A percentile compares a stretch with the other conserved stretches of the same genome.
phyloP scores from a whole-genome alignment of 2,113 vertebrate genomes.

The Atractosteus spatula region DNA sequence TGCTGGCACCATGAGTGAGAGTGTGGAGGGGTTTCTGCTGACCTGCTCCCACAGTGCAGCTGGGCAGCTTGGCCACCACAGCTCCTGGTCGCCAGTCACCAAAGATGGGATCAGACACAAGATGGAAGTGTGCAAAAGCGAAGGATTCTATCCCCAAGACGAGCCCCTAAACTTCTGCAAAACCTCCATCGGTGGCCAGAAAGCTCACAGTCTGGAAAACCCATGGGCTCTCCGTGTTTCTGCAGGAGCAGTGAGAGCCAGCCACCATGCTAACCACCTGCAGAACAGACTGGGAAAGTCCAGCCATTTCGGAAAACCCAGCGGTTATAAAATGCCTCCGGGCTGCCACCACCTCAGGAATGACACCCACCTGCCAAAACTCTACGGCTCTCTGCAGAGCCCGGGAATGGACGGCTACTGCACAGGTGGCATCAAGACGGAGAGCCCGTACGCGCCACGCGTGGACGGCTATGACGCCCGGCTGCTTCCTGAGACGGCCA shows the following conservation, averaged over 20 bases:
- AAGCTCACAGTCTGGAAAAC: slow-evolving; percentile 50
- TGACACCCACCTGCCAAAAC: slow-evolving; percentile 58
- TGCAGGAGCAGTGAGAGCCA: slow-evolving; percentile 43
- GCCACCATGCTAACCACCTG: slow-evolving; percentile 50
- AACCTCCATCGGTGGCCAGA: slow-evolving; percentile 59
- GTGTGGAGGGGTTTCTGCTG: slow-evolving; percentile 57
- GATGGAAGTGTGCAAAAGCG: slow-evolving; percentile 41
- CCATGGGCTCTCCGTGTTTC: slow-evolving; percentile 60
- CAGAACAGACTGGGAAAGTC: slow-evolving; percentile 61
- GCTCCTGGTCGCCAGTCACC: slow-evolving; percentile 69
- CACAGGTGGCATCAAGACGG: slow-evolving; percentile 67
- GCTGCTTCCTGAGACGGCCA: slow-evolving; percentile 70
- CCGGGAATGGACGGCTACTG: slow-evolving; percentile 59
- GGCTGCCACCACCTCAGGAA: slow-evolving; percentile 57
- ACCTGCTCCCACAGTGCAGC: slow-evolving; percentile 57
- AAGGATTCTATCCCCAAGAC: slow-evolving; percentile 62
- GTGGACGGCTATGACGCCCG: slow-evolving; percentile 59
- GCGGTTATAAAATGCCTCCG: slow-evolving; percentile 55
- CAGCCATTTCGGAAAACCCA: slow-evolving; percentile 63
- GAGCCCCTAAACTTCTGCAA: slow-evolving; percentile 64
- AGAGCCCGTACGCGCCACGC: slow-evolving; percentile 47
- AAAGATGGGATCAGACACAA: slow-evolving; percentile 67
- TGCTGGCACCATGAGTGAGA: slow-evolving; percentile 56
- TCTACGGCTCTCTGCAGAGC: slow-evolving; percentile 57
- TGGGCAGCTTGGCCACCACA: slow-evolving; percentile 61